Conservation (phyloP, 1,140 invertebrate genomes). For the Colletes gigas region DNA sequence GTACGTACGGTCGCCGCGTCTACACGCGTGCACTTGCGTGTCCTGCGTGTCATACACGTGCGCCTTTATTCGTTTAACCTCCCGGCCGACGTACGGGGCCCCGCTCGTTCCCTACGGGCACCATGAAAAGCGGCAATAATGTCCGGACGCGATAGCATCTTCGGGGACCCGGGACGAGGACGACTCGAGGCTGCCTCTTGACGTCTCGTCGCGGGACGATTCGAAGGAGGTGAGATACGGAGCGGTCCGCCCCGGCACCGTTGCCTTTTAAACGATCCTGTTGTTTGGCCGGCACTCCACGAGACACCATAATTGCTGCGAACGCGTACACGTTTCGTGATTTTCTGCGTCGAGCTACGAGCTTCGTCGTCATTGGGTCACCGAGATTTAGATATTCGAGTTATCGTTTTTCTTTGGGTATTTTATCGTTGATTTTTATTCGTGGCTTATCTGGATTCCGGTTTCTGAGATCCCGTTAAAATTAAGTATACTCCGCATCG, state of each 20-base stretch:
- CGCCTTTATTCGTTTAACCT: slow-evolving; percentile 56
- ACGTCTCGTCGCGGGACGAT: neutral
- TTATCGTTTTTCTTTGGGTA: too few relatives aligned
- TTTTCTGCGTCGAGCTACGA: too few relatives aligned
- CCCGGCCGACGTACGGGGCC: slow-evolving; percentile 30
- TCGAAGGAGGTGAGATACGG: neutral
- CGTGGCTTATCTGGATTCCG: too few relatives aligned
- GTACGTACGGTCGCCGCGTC: slow-evolving; percentile 61
- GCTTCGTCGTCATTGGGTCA: too few relatives aligned
- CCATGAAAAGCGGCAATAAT: slow-evolving; percentile 34
- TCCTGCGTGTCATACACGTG: slow-evolving; percentile 57
- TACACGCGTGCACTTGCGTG: slow-evolving; percentile 58
- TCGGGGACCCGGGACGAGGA: neutral
- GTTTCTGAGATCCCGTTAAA: too few relatives aligned
- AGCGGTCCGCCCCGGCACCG: neutral
- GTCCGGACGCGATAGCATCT: slow-evolving; percentile 26
- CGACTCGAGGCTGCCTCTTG: slow-evolving; percentile 8
- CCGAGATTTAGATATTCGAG: too few relatives aligned
- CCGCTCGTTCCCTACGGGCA: slow-evolving; percentile 8
- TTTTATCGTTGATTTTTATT: too few relatives aligned
- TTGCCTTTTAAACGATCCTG: neutral
- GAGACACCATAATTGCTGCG: too few relatives aligned
- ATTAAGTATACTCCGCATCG: too few relatives aligned
- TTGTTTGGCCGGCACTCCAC: too few relatives aligned
- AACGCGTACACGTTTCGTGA: too few relatives aligned